A percentile compares a stretch with the other conserved stretches of the same genome.
Evolutionary conservation across 2,888 invertebrate genomes (phyloP).

Genomic region (Apotomis capreana): DNA sequence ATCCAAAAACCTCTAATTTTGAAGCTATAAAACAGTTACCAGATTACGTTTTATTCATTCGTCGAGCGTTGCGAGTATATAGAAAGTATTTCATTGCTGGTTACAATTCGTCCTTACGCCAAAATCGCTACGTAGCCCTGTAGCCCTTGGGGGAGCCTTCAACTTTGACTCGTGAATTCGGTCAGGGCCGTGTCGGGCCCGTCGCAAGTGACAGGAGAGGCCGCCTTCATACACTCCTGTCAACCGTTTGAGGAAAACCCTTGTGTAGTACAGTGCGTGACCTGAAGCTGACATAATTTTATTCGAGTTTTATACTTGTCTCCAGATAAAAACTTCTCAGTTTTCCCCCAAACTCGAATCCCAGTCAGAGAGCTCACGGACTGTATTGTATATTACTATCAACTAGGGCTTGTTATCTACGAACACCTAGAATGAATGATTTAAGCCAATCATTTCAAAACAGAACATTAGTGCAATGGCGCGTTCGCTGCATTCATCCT

Average conservation of each 20-base stretch:
- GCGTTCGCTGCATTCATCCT: constrained; percentile 13
- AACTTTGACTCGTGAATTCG: constrained; percentile 22
- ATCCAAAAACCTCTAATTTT: too few species aligned
- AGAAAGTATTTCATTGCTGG: background rate
- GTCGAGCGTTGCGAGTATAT: background rate
- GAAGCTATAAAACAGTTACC: too few species aligned
- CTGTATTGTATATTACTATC: too few species aligned
- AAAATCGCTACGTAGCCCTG: background rate
- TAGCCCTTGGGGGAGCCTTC: constrained; percentile 16
- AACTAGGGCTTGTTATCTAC: too few species aligned
- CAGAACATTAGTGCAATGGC: constrained; percentile 5
- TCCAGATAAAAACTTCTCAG: too few species aligned
- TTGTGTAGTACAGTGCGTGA: background rate
- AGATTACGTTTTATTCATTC: too few species aligned
- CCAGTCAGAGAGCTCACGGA: too few species aligned
- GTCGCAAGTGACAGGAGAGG: background rate
- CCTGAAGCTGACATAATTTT: too few species aligned
- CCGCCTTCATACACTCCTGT: background rate
- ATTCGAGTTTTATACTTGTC: too few species aligned
- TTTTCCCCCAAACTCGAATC: too few species aligned
- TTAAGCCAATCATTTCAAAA: too few species aligned
- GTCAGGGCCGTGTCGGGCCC: background rate
- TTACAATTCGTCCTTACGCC: constrained; percentile 13
- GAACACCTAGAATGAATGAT: too few species aligned
- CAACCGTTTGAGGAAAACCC: constrained; percentile 4